Conservation (phyloP, 1,140 invertebrate species). For the Hydropsyche tenuis region DNA sequence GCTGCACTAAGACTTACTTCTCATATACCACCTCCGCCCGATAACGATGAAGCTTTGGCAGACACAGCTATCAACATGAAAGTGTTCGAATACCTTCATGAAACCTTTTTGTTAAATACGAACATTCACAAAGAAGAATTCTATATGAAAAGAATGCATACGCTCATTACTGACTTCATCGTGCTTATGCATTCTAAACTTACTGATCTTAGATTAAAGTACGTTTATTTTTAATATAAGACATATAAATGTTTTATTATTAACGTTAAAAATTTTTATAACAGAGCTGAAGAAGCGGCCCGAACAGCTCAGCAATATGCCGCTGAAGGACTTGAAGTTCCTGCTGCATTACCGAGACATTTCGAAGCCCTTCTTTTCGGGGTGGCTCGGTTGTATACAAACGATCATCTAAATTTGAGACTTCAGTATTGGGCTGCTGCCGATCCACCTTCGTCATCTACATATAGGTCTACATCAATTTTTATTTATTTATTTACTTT, state of each 20-base stretch:
- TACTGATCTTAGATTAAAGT: constrained; percentile 63
- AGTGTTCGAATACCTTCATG: constrained; percentile 79
- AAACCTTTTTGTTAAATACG: constrained; percentile 74
- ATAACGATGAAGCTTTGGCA: constrained; percentile 40
- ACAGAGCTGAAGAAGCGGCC: constrained; percentile 85
- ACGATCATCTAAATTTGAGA: constrained; percentile 75
- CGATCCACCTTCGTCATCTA: constrained; percentile 56
- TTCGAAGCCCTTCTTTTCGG: constrained; percentile 84
- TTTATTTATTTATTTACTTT: constrained; percentile 13
- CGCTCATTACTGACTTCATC: constrained; percentile 90
- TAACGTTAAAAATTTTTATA: background rate
- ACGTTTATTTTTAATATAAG: constrained; percentile 59
- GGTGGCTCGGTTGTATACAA: constrained; percentile 78
- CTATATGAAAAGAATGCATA: constrained; percentile 83
- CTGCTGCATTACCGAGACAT: constrained; percentile 75
- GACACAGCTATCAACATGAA: constrained; percentile 48
- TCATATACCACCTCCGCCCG: background rate
- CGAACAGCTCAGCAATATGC: constrained; percentile 81
- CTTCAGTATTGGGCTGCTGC: constrained; percentile 85
- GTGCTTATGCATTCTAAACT: constrained; percentile 89
- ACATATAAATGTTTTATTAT: background rate
- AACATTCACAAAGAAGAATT: constrained; percentile 80
- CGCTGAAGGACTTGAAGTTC: constrained; percentile 82
- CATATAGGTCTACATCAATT: constrained; percentile 23
- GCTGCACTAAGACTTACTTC: constrained; percentile 72